Evolutionary conservation across 2,888 invertebrate genomes (phyloP), one percentile per base, ranked within the genome.

Genomic region (Andrena bucephala): DNA sequence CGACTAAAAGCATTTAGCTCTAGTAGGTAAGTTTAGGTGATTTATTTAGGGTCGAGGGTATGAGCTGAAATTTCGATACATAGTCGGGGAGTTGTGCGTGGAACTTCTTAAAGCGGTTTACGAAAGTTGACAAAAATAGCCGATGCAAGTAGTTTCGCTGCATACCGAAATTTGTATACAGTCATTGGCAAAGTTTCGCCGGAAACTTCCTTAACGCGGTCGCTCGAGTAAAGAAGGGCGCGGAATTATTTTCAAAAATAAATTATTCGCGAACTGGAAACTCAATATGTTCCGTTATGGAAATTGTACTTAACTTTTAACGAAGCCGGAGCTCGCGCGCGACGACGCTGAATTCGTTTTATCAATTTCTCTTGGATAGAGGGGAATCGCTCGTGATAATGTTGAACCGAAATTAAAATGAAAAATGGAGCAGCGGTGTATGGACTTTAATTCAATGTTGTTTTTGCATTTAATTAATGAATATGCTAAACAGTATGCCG

Each of bases 51-150:
- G 6, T 24, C 0, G 24, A 52, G 16, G n/a, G 8, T 24, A 59
- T 1, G 0, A 16, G 24, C 31, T 16, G 10, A 63, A 57, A 54
- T 10, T 31, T 20, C 31, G 48, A 54, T 48, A 52, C 27, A 31
- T 31, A n/a, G 65, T 10, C 24, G 42, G 20, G 3, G 57, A 33
- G 24, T 50, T 42, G 27, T 48, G 27, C 36, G 31, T 48, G 10
- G 20, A 69, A 79, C 48, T 77, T 77, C 29, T n/a, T 60, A 59
- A 57, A 79, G 50, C 36, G 29, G 48, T 31, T 69, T 65, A 52
- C 24, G 57, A 50, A 31, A 77, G 75, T 65, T 63, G 20, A 7
- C 27, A 77, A 52, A 77, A 79, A 77, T 77, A 59, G 59, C 31
- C 31, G 13, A 20, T 0, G 20, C 4, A 27, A 42, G 75, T 76